Evolutionary conservation across 2,113 vertebrate species (phyloP).

Genomic region (Barnardius zonarius): DNA sequence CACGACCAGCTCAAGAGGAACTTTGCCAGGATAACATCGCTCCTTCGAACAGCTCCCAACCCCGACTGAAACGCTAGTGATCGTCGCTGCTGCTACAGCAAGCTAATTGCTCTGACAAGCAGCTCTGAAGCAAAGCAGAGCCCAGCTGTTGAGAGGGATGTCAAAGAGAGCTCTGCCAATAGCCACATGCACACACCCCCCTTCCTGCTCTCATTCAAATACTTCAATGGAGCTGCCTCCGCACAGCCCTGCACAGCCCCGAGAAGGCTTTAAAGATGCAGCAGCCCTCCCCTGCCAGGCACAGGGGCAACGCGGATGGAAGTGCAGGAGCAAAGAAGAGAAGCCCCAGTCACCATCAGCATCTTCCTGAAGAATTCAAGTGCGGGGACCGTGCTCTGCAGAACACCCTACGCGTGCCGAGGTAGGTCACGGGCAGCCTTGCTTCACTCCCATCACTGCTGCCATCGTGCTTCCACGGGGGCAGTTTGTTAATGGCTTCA

Average conservation of each 20-base stretch:
- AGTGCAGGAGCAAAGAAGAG: not conserved
- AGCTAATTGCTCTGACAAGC: constrained; percentile 73
- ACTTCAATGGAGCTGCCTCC: constrained; percentile 74
- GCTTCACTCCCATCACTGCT: fast-evolving
- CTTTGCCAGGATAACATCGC: constrained; percentile 53
- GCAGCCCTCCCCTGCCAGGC: not conserved
- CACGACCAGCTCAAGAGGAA: constrained; percentile 28
- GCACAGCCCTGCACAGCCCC: constrained; percentile 63
- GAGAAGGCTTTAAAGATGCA: constrained; percentile 74
- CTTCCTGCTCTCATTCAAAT: constrained; percentile 74
- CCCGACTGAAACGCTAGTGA: constrained; percentile 18
- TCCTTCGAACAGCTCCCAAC: constrained; percentile 41
- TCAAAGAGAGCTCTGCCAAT: constrained; percentile 75
- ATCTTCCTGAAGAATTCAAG: not conserved
- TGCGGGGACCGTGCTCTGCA: fast-evolving
- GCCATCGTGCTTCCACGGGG: fast-evolving
- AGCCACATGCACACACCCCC: constrained; percentile 65
- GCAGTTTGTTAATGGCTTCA: not conserved
- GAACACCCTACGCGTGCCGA: fast-evolving
- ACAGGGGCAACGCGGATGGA: not conserved
- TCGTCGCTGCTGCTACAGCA: constrained; percentile 49
- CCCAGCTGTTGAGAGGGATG: constrained; percentile 76
- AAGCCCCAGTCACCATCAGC: not conserved
- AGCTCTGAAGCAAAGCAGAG: constrained; percentile 69
- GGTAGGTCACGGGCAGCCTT: not conserved